Evolutionary conservation across 2,888 invertebrate species (phyloP).

Genomic region (Euzophera pinguis): DNA sequence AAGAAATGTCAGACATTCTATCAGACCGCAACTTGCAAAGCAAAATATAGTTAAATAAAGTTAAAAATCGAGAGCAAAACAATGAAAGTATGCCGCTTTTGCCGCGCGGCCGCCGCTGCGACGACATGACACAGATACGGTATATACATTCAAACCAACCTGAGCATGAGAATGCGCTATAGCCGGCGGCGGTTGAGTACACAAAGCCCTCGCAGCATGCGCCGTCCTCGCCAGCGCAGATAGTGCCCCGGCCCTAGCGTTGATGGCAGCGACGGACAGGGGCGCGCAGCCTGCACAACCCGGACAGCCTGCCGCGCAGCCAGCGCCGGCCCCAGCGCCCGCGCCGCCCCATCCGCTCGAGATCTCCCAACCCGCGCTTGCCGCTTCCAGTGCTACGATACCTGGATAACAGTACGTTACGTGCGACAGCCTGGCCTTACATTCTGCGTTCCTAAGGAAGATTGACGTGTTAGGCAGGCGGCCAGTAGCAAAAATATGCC

Average conservation of each 20-base stretch:
- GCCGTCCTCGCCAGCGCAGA: constrained; percentile 78
- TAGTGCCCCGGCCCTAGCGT: constrained; percentile 87
- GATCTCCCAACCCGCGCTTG: constrained; percentile 47
- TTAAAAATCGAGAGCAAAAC: too few relatives aligned
- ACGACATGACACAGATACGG: too few relatives aligned
- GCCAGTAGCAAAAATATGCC: too few relatives aligned
- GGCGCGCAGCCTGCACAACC: constrained; percentile 46
- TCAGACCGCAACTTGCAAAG: too few relatives aligned
- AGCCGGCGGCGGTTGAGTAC: constrained; percentile 95
- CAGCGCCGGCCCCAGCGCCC: constrained; percentile 29
- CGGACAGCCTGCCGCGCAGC: constrained; percentile 59
- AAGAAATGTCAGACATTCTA: too few relatives aligned
- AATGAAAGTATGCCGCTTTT: too few relatives aligned
- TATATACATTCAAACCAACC: too few relatives aligned
- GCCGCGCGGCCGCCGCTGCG: too few relatives aligned
- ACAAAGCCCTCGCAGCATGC: constrained; percentile 85
- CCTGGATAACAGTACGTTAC: constrained; percentile 39
- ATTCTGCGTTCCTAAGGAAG: too few relatives aligned
- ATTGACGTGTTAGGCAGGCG: too few relatives aligned
- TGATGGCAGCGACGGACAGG: constrained; percentile 48
- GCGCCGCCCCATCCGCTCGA: constrained; percentile 43
- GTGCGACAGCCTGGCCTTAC: too few relatives aligned
- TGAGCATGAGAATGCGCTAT: constrained; percentile 88
- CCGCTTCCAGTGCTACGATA: constrained; percentile 48
- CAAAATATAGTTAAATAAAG: too few relatives aligned